These are phyloP conservation scores for Cheilosia grossa DNA, from an alignment of 2,888 invertebrate genomes.

Conservation along the genomic window DNA sequence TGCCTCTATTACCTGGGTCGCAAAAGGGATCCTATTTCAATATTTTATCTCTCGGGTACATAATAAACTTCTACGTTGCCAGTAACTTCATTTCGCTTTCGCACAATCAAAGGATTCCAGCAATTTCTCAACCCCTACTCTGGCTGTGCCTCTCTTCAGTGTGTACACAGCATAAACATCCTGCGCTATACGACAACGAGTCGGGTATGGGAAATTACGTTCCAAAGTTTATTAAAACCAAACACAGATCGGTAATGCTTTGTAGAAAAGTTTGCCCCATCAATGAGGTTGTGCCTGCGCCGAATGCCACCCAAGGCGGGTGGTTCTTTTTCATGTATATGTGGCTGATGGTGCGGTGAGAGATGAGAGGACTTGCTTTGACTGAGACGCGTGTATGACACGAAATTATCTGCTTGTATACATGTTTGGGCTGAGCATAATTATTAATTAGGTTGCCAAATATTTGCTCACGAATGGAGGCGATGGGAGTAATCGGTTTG, in stretches of 20 bases:
- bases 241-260: constrained; percentile 71
- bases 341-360: background rate
- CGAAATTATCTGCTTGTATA: constrained; percentile 76
- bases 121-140: constrained; percentile 45
- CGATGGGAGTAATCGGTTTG: constrained; percentile 52
- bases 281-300: constrained; percentile 1
- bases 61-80: constrained; percentile 67
- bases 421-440: constrained; percentile 78
- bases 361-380: constrained; percentile 36
- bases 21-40: constrained; percentile 71
- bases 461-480: constrained; percentile 78
- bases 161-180: background rate
- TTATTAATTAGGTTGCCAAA: constrained; percentile 81
- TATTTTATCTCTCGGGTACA: constrained; percentile 71
- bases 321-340: background rate
- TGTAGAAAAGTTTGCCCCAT: constrained; percentile 60
- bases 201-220: constrained; percentile 61
- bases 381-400: constrained; percentile 74
- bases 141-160: background rate
- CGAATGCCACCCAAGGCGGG: constrained; percentile 19
- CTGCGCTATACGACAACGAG: background rate
- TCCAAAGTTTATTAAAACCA: constrained; percentile 72
- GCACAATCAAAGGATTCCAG: constrained; percentile 68
- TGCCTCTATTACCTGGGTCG: constrained; percentile 39
- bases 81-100: constrained; percentile 39